These are phyloP conservation scores for Prorops nasuta DNA, from an alignment of 1,140 invertebrate genomes.

Conservation along the genomic window DNA sequence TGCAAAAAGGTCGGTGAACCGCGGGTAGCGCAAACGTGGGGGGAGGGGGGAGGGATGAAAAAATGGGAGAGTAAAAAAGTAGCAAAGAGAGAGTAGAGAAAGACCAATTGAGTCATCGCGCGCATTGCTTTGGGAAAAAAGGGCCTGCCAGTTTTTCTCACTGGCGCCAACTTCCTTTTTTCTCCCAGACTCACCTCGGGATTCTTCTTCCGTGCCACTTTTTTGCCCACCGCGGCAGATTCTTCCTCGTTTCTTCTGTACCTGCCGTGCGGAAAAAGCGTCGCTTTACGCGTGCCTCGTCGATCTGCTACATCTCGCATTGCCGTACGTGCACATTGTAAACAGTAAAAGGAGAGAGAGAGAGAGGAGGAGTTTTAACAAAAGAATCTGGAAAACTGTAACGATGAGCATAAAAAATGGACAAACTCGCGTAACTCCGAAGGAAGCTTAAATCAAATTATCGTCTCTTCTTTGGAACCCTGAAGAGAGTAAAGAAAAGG, in stretches of 20 bases:
- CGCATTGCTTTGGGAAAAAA: background rate
- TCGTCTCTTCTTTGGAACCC: too few relatives aligned
- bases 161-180: slow-evolving; percentile 20
- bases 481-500: background rate
- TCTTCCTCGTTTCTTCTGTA: too few relatives aligned
- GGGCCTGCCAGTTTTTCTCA: slow-evolving; percentile 21
- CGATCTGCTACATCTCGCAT: too few relatives aligned
- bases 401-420: too few relatives aligned
- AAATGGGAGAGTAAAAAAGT: slow-evolving; percentile 4
- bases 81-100: slow-evolving; percentile 24
- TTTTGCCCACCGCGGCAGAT: too few relatives aligned
- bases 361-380: background rate
- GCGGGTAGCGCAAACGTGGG: slow-evolving; percentile 13
- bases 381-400: too few relatives aligned
- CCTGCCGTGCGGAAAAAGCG: slow-evolving; percentile 5
- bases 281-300: background rate
- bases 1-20: slow-evolving; percentile 32
- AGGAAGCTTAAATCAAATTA: too few relatives aligned
- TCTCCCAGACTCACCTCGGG: too few relatives aligned
- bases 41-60: slow-evolving; percentile 5
- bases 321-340: too few relatives aligned
- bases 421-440: too few relatives aligned
- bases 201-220: too few relatives aligned
- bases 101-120: slow-evolving; percentile 9
- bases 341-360: background rate